Conservation (phyloP, 2,797 vertebrate genomes). For the Apodemus agrarius region DNA sequence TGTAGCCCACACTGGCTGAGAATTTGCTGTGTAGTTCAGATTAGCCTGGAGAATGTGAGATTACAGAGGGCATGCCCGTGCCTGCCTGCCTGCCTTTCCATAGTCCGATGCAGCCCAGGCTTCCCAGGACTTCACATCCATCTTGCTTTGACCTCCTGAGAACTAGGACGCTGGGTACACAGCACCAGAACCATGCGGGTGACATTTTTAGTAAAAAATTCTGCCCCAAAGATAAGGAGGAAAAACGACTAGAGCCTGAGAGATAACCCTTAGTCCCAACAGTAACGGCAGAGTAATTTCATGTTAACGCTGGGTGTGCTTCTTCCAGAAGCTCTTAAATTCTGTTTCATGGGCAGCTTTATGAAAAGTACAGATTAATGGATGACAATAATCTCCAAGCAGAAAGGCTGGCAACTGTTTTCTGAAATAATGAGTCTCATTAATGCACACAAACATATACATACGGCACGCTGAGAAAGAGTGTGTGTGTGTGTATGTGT, state of each 20-base stretch:
- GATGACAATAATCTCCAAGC: constrained; percentile 46
- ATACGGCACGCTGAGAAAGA: too few relatives aligned
- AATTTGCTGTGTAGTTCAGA: neutral
- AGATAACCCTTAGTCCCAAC: neutral
- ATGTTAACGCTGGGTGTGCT: neutral
- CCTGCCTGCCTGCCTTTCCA: neutral
- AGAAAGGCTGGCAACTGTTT: constrained; percentile 17
- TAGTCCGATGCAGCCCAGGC: neutral
- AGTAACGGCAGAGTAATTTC: neutral
- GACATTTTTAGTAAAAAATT: neutral
- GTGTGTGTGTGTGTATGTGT: neutral
- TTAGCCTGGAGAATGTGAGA: neutral
- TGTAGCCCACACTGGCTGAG: neutral
- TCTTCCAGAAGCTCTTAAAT: neutral
- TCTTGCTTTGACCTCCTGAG: neutral
- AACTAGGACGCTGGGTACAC: neutral
- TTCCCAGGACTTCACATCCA: neutral
- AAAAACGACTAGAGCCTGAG: neutral
- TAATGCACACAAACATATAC: neutral
- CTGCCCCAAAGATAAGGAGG: neutral
- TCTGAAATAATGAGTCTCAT: constrained; percentile 54
- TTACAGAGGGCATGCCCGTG: neutral
- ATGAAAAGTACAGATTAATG: constrained; percentile 12
- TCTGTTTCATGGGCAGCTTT: neutral
- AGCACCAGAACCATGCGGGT: neutral